These are phyloP conservation scores for Anthopleura xanthogrammica DNA, from an alignment of 92 coral and sea anemone species.

Conservation along the genomic window DNA sequence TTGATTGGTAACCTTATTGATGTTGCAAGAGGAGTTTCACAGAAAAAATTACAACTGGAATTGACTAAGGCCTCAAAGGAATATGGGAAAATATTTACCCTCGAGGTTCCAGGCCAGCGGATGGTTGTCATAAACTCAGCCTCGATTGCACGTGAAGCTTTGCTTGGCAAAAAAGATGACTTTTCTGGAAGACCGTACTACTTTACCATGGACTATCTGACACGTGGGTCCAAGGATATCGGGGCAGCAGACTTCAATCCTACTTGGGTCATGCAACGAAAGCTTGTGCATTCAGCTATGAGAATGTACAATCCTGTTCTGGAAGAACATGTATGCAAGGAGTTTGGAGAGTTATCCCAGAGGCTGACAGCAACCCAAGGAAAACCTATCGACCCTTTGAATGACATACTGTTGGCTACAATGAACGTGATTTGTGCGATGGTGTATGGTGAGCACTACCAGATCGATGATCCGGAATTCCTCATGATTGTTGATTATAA, in stretches of 20 bases:
- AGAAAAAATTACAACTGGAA: too few species aligned
- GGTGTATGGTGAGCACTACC: constrained; percentile 73
- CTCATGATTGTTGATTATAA: constrained; percentile 61
- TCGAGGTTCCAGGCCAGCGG: too few species aligned
- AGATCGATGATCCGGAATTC: constrained; percentile 72
- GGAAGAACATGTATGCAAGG: too few species aligned
- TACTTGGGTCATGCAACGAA: too few species aligned
- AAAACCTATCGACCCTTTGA: too few species aligned
- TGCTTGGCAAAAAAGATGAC: constrained; percentile 46
- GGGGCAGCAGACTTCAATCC: not conserved
- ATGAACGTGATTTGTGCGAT: constrained; percentile 10
- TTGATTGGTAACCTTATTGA: constrained; percentile 38
- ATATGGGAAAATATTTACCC: too few species aligned
- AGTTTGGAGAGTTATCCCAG: too few species aligned
- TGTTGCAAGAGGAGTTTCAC: not conserved
- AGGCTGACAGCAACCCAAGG: too few species aligned
- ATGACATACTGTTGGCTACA: constrained; percentile 34
- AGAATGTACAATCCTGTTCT: too few species aligned
- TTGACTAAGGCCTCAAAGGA: too few species aligned
- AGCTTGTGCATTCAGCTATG: too few species aligned
- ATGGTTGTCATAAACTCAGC: constrained; percentile 2
- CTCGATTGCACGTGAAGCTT: constrained; percentile 48
- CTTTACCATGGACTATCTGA: constrained; percentile 34
- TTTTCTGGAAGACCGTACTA: constrained; percentile 52
- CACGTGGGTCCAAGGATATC: constrained; percentile 53